These are phyloP conservation scores for Megaustenia siamemsis DNA, from an alignment of 2,888 invertebrate species.

Conservation along the genomic window DNA sequence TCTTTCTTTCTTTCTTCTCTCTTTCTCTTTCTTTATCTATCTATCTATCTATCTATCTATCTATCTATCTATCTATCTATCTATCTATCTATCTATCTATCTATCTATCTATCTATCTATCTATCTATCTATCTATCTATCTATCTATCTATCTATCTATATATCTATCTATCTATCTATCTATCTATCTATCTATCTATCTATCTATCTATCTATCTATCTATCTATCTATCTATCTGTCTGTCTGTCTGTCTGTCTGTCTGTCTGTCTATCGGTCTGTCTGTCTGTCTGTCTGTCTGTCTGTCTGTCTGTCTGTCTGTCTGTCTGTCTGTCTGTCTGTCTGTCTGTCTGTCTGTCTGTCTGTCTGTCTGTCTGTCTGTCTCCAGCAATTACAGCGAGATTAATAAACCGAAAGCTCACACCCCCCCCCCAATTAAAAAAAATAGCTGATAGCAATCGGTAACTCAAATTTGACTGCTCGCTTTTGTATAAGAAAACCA, in stretches of 20 bases:
- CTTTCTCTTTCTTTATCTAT: too few species aligned
- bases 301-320: slow-evolving; percentile 13
- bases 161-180: background rate
- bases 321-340: slow-evolving; percentile 26
- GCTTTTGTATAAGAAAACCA: too few species aligned
- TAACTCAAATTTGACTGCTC: too few species aligned
- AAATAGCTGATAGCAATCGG: too few species aligned
- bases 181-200: background rate
- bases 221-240: background rate
- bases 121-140: background rate
- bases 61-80: background rate
- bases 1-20: background rate
- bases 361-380: background rate
- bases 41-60: too few species aligned
- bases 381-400: too few species aligned
- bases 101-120: slow-evolving; percentile 7
- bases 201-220: background rate
- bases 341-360: background rate
- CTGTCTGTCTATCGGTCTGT: background rate
- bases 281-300: background rate
- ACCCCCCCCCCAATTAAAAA: too few species aligned
- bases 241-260: background rate
- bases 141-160: background rate
- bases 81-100: slow-evolving; percentile 7
- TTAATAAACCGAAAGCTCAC: too few species aligned